Evolutionary conservation across 2,888 invertebrate species (phyloP), one percentile per base, ranked within the genome.

Genomic region (Globia sparganii): DNA sequence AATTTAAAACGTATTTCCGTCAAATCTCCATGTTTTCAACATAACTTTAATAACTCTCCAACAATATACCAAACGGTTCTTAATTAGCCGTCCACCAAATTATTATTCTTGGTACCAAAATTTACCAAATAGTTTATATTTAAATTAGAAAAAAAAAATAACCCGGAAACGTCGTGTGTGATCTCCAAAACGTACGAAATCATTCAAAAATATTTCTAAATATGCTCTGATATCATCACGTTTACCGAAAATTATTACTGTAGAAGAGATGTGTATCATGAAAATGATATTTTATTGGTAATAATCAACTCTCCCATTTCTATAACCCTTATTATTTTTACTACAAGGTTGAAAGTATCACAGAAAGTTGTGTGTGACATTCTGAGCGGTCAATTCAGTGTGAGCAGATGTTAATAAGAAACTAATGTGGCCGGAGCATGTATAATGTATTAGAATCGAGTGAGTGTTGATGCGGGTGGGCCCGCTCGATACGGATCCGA

Each of bases 121-220:
- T 77, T 82, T 82, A 74, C 78, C 78, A 77, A 87, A 71, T 84
- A 86, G 84, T 87, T 84, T 85, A 90, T 89, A 89, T 86, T 86
- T 86, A 89, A 88, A 89, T 91, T 88, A 88, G 85, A 84, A 77
- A 80, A 82, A 80, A 73, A 53, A 53, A 87, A 80, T 40, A 25
- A 59, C 88, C 92, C 94, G 94, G 94, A 95, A 95, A 91, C 96
- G 49, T 89, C 95, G 95, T 95, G 95, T 94, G 96, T 91, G 95
- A 91, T 94, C 94, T 83, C 85, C 81, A 80, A 87, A 90, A 89
- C 88, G 87, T 86, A 88, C 85, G 86, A 87, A 85, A 85, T 85
- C 86, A 86, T 80, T 89, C 90, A 88, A 90, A 83, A 83, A 93
- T 91, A 87, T 90, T 87, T 90, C 86, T 89, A 91, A 90, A 80